Evolutionary conservation across 2,113 vertebrate species (phyloP).

Genomic region (Corvus moneduloides): DNA sequence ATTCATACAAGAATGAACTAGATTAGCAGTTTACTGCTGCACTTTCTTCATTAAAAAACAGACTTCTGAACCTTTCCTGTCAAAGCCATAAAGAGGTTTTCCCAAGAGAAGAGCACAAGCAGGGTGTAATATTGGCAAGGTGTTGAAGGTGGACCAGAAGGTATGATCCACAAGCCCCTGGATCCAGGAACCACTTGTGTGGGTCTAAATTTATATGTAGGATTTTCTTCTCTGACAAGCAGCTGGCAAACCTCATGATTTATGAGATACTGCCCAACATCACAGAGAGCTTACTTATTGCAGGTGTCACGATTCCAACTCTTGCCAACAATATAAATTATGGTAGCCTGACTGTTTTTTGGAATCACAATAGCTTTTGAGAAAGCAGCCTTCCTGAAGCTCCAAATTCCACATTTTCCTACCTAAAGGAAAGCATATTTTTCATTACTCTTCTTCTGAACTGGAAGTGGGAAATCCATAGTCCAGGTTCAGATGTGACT

Average conservation of each 20-base stretch:
- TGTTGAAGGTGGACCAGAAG: background rate
- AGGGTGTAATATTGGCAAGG: background rate
- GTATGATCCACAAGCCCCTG: background rate
- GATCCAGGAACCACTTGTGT: conserved; percentile 4
- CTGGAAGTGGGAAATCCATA: background rate
- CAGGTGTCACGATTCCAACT: background rate
- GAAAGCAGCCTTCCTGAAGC: background rate
- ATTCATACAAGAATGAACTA: background rate
- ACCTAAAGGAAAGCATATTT: background rate
- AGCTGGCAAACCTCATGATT: conserved; percentile 11
- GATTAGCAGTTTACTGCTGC: background rate
- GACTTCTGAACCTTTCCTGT: background rate
- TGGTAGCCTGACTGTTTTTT: background rate
- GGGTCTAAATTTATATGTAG: conserved; percentile 5
- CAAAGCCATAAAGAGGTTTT: background rate
- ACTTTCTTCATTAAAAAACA: background rate
- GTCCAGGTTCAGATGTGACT: background rate
- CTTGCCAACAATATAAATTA: conserved; percentile 9
- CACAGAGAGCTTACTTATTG: background rate
- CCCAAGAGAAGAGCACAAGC: background rate
- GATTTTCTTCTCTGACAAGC: conserved; percentile 10
- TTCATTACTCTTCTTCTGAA: background rate
- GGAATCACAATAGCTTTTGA: background rate
- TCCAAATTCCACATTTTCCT: background rate
- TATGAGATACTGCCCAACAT: background rate